phyloP scores from a whole-genome alignment of 1,140 invertebrate species.

The Drosophila mojavensis region DNA sequence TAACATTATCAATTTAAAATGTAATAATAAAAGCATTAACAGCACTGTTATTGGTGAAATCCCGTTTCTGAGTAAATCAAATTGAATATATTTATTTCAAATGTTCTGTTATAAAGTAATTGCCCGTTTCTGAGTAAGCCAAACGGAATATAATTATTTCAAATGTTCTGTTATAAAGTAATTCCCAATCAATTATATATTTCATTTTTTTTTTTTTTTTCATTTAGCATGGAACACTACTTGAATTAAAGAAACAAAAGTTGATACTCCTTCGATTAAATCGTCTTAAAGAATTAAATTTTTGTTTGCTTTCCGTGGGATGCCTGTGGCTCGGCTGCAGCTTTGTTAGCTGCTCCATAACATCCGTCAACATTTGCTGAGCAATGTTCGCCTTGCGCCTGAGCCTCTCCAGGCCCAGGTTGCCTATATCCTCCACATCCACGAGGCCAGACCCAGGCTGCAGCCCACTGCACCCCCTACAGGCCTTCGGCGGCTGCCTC shows the following conservation, averaged over 20 bases:
- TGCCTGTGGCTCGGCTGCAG: slow-evolving; percentile 23
- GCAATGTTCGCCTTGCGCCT: slow-evolving; percentile 54
- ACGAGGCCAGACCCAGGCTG: slow-evolving; percentile 40
- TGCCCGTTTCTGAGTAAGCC: no score
- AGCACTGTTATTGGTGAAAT: no score
- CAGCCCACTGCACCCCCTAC: slow-evolving; percentile 54
- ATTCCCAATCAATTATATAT: no score
- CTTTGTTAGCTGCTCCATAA: slow-evolving; percentile 46
- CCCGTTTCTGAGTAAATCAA: no score
- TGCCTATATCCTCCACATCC: slow-evolving; percentile 64
- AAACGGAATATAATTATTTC: no score
- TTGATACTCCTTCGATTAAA: neutral
- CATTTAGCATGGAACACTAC: no score
- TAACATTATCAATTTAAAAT: no score
- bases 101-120: no score
- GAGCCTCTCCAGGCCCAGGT: slow-evolving; percentile 38
- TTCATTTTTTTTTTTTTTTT: no score
- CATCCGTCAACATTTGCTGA: slow-evolving; percentile 57
- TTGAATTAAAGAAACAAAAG: neutral
- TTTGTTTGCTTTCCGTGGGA: slow-evolving; percentile 15
- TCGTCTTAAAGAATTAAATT: neutral
- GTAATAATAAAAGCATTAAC: no score
- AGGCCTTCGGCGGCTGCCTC: slow-evolving; percentile 38
- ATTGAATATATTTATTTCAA: no score
- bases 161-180: no score